Conservation (phyloP, 2,888 invertebrate species). For the Phasia obesa region DNA sequence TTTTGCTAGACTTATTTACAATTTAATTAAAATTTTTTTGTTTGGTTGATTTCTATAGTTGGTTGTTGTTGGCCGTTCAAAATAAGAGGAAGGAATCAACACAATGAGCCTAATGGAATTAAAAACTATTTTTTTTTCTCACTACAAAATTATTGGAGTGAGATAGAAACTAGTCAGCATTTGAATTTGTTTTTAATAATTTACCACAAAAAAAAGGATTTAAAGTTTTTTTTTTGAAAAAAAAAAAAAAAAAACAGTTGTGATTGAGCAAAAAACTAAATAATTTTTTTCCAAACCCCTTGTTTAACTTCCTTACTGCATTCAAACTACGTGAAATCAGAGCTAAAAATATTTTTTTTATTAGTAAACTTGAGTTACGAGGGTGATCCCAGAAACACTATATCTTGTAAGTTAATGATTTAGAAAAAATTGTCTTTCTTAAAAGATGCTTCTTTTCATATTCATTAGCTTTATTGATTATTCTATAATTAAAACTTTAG, state of each 20-base stretch:
- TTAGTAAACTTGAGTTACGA: too few relatives aligned
- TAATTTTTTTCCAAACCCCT: too few relatives aligned
- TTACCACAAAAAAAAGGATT: not conserved
- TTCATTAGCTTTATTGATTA: too few relatives aligned
- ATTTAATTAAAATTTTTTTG: constrained; percentile 59
- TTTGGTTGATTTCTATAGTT: constrained; percentile 53
- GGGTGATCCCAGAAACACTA: too few relatives aligned
- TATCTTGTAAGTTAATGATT: too few relatives aligned
- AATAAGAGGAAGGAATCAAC: not conserved
- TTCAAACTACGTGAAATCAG: too few relatives aligned
- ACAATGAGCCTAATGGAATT: constrained; percentile 33
- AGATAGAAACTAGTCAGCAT: constrained; percentile 1
- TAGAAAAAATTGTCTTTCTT: too few relatives aligned
- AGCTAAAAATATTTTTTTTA: too few relatives aligned
- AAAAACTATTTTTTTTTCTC: constrained; percentile 43
- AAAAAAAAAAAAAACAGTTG: not conserved
- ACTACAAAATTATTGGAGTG: constrained; percentile 52
- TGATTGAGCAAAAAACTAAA: too few relatives aligned
- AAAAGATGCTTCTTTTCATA: too few relatives aligned
- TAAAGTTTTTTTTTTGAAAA: not conserved
- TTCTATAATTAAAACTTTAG: too few relatives aligned
- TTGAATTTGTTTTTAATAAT: constrained; percentile 25
- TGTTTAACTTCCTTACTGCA: too few relatives aligned
- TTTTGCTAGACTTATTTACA: constrained; percentile 54
- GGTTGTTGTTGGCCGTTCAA: constrained; percentile 25